phyloP scores from a whole-genome alignment of 2,888 invertebrate genomes.

The Caenorhabditis angaria region DNA sequence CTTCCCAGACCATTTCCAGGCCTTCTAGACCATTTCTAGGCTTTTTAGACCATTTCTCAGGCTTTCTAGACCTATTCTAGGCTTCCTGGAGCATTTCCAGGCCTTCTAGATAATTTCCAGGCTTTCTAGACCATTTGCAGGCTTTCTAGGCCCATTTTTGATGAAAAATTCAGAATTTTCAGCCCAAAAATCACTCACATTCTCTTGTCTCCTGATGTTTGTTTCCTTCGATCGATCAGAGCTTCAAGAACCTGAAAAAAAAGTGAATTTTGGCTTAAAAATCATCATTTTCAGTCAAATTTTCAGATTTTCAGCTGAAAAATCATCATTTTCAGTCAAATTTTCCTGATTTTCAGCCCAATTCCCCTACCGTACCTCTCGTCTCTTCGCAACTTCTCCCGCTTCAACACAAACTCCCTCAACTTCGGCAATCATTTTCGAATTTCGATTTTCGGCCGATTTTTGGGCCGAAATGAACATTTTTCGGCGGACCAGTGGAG shows the following conservation, averaged over 20 bases:
- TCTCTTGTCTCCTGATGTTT: conserved; percentile 24
- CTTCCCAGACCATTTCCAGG: no score
- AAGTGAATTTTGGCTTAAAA: no score
- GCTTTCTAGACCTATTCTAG: no score
- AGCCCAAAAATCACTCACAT: conserved; percentile 6
- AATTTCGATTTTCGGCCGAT: conserved; percentile 1
- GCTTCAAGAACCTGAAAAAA: conserved; percentile 26
- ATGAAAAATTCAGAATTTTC: not conserved
- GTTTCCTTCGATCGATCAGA: conserved; percentile 23
- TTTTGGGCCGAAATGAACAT: conserved; percentile 29
- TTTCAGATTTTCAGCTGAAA: not conserved
- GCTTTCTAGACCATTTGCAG: not conserved
- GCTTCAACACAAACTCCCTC: conserved; percentile 20
- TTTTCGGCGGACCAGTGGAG: conserved; percentile 65
- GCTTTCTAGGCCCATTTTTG: no score
- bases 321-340: not conserved
- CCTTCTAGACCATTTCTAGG: no score
- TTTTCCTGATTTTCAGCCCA: not conserved
- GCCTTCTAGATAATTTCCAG: no score
- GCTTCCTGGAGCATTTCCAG: no score
- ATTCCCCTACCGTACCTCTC: conserved; percentile 11
- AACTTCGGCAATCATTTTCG: conserved; percentile 13
- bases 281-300: not conserved
- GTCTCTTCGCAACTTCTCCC: conserved; percentile 25
- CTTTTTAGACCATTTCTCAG: no score